These are phyloP conservation scores for Sclerodermus sp. DNA, from an alignment of 2,888 invertebrate genomes.

Conservation along the genomic window DNA sequence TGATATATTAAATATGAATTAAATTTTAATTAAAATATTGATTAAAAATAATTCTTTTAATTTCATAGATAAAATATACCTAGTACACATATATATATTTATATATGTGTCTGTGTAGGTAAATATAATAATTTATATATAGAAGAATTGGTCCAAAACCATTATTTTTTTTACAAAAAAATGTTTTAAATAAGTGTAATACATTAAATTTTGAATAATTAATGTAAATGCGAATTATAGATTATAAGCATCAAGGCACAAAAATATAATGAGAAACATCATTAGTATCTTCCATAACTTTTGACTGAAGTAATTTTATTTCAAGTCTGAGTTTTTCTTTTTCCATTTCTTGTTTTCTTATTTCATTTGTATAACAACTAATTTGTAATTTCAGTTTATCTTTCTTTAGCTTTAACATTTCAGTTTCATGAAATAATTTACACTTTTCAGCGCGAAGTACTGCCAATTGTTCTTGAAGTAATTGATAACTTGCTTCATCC, in stretches of 20 bases:
- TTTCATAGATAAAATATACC: too few species aligned
- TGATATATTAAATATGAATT: too few species aligned
- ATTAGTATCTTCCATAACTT: conserved; percentile 48
- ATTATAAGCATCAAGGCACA: conserved; percentile 41
- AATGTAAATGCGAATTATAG: neutral
- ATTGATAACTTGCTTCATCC: conserved; percentile 43
- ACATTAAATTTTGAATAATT: neutral
- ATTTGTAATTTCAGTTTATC: conserved; percentile 58
- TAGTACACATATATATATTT: too few species aligned
- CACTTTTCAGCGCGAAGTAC: conserved; percentile 49
- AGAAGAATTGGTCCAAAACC: too few species aligned
- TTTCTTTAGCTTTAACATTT: conserved; percentile 49
- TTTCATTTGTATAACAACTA: conserved; percentile 43
- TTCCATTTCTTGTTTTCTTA: conserved; percentile 48
- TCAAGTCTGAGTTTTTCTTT: conserved; percentile 50
- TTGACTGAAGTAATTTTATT: conserved; percentile 48
- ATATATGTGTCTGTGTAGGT: neutral
- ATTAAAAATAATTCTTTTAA: too few species aligned
- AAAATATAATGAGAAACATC: conserved; percentile 53
- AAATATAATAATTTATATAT: too few species aligned
- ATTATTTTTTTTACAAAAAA: too few species aligned
- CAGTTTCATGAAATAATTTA: conserved; percentile 49
- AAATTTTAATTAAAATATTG: too few species aligned
- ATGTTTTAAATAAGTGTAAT: too few species aligned
- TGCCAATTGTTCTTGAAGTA: conserved; percentile 48